Evolutionary conservation across 2,888 invertebrate species (phyloP).

Genomic region (Xestia xanthographa): DNA sequence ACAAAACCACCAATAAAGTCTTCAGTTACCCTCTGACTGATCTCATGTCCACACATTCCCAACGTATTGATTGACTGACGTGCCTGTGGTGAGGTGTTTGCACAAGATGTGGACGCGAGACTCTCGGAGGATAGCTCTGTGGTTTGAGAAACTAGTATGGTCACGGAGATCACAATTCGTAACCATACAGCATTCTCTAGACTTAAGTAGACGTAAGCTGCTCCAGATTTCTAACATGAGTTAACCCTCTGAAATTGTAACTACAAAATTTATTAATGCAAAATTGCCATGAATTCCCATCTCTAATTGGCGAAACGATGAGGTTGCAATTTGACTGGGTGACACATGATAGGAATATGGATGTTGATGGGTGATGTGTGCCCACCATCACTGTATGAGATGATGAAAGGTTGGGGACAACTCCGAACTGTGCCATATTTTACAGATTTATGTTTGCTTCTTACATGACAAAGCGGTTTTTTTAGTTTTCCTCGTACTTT

Average conservation of each 20-base stretch:
- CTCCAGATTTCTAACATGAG: conserved; percentile 81
- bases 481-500: background rate
- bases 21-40: conserved; percentile 82
- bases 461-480: background rate
- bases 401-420: conserved; percentile 32
- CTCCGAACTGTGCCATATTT: conserved; percentile 1
- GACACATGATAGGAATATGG: conserved; percentile 82
- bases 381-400: conserved; percentile 74
- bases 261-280: conserved; percentile 55
- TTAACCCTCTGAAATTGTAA: conserved; percentile 81
- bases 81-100: conserved; percentile 72
- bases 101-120: conserved; percentile 68
- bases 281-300: conserved; percentile 19
- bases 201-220: conserved; percentile 85
- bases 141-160: conserved; percentile 86
- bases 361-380: conserved; percentile 79
- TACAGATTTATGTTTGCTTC: too few relatives aligned
- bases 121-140: conserved; percentile 82
- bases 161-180: conserved; percentile 78
- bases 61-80: conserved; percentile 61
- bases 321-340: conserved; percentile 83
- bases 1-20: conserved; percentile 70
- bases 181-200: conserved; percentile 87
- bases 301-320: conserved; percentile 47
- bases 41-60: conserved; percentile 71